Base-by-base conservation (phyloP, 2,888 invertebrate species). In the Tiliacea citrago region DNA sequence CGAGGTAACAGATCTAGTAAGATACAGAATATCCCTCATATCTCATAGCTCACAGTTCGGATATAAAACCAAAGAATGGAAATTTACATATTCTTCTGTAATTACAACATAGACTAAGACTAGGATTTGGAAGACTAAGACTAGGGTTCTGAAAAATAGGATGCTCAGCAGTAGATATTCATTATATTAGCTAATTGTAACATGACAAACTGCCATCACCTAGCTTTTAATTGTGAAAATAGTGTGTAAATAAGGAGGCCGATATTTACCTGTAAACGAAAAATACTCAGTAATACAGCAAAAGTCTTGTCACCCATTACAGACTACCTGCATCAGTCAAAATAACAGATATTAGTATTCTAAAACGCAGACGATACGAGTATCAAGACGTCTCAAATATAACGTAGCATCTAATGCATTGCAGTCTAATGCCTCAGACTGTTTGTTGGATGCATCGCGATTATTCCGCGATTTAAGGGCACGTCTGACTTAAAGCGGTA, bases 381-480 rank as follows among this genome's bases (percentile, higher is more conserved):
- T n/a, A 86, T 82, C 79, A 75, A 80, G 73, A 73, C 79, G 73
- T 72, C 71, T 81, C 76, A 78, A 76, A 79, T 79, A 77, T 76
- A 85, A 79, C 51, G 70, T 62, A 63, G 66, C 71, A 60, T 85
- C 79, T 87, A 86, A 83, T 88, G 84, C 86, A 85, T 89, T 83
- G 91, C 68, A 67, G 63, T 68, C 75, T 84, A 81, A 80, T 82
- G 88, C 85, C 39, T 81, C 77, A 86, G 72, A 67, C 47, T 65
- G 81, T 78, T 84, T 65, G 81, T 78, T 84, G 88, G 91, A 92
- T 94, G 93, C 92, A 92, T 90, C 83, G 91, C 91, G 93, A 95
- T 95, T 93, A 95, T 95, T 93, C 87, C 85, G 78, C 90, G 92
- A 94, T 95, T 95, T 95, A 88, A 61, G 67, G 60, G 16, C 39